Evolutionary conservation across 2,113 vertebrate species (phyloP), one percentile per base, ranked within the genome.

Genomic region (Dermatemys mawii): DNA sequence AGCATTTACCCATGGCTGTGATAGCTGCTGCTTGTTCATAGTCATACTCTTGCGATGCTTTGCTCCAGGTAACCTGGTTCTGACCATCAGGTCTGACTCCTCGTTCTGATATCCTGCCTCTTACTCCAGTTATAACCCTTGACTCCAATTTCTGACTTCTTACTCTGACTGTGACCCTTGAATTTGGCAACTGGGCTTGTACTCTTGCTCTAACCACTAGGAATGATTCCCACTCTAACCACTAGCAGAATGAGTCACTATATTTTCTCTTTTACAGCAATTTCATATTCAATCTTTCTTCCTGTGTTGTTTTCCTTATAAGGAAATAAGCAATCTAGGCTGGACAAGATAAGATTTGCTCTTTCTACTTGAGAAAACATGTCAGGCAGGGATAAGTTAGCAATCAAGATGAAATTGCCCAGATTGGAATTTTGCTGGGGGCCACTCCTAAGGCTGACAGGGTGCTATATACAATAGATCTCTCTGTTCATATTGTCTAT

Each of bases 401-500:
- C 5, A 70, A 4, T 32, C 35, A 82, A 86, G 86, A 84, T 53
- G 5, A 51, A 17, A 16, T 19, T 29, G 35, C 79, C 17, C 1
- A 46, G 44, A 44, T 8, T 78, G 81, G 41, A 78, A 83, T 78
- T 81, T 75, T 1, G 3, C 14, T 54, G 12, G 41, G 48, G 44
- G n/a, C 35, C 35, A 73, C 3, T 44, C 35, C 55, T 89, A 75
- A 60, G 12, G 11, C 11, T 44, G 35, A 13, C 14, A 81, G 48
- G 16, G 79, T 94, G 41, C 3, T 51, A 38, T 84, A 6, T 60
- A 53, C 10, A 88, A 84, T 13, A 87, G 44, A 32, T 2, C 27
- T 1, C 2, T 4, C 27, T 38, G 24, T 84, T 13, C 60, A 4
- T 53, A 11, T 8, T 0, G 0, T 0, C 19, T 11, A 4, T 11